These are phyloP conservation scores for Tretioscincus oriximinensis DNA, from an alignment of 2,113 vertebrate species.

Conservation along the genomic window DNA sequence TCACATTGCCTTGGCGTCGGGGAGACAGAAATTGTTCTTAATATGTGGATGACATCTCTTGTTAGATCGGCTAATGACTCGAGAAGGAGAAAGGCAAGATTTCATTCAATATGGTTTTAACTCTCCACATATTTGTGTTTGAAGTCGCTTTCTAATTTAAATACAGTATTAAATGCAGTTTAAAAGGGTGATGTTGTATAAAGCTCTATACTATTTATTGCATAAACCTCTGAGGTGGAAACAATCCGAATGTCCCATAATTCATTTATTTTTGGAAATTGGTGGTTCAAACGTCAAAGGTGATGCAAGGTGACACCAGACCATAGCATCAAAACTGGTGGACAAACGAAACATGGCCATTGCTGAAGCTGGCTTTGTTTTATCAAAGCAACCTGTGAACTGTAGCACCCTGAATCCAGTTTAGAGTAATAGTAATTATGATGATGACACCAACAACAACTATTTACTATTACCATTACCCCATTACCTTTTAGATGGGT, in stretches of 20 bases:
- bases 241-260: neutral
- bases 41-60: too few species aligned
- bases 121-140: constrained; percentile 6
- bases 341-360: too few species aligned
- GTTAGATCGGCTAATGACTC: neutral
- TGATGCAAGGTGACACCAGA: too few species aligned
- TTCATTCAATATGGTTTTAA: neutral
- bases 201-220: constrained; percentile 19
- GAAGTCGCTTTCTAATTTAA: neutral
- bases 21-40: neutral
- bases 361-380: too few species aligned
- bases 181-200: neutral
- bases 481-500: too few species aligned
- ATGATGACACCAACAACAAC: too few species aligned
- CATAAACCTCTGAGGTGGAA: constrained; percentile 12
- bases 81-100: neutral
- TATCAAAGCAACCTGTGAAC: too few species aligned
- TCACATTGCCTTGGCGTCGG: neutral
- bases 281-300: neutral
- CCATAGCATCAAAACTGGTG: too few species aligned
- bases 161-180: constrained; percentile 3
- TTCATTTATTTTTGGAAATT: neutral
- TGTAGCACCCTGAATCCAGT: too few species aligned
- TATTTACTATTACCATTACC: too few species aligned
- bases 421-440: too few species aligned